A percentile compares a stretch with the other conserved stretches of the same genome.
Conservation (phyloP, 2,888 invertebrate genomes). For the Tiliacea citrago region DNA sequence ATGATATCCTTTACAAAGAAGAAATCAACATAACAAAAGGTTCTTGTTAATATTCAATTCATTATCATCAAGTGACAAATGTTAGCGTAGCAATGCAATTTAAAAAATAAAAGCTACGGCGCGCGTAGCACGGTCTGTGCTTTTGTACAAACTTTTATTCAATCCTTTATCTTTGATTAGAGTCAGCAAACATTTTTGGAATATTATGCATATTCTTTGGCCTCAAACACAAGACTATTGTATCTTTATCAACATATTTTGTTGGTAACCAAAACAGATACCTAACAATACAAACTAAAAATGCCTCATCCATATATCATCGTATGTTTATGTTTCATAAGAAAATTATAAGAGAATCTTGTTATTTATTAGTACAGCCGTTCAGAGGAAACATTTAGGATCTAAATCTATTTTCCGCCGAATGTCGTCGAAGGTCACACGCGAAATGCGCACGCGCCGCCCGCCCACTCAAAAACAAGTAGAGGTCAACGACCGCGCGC, state of each 20-base stretch:
- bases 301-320: constrained; percentile 3
- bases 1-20: constrained; percentile 1
- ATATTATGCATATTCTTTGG: neutral
- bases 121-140: constrained; percentile 3
- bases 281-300: constrained; percentile 18
- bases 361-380: constrained; percentile 52
- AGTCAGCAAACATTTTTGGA: neutral
- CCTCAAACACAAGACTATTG: neutral
- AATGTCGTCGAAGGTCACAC: constrained; percentile 83
- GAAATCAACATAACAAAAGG: neutral
- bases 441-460: constrained; percentile 76
- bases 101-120: constrained; percentile 22
- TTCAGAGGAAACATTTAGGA: constrained; percentile 49
- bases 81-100: constrained; percentile 13
- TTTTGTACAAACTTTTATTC: neutral
- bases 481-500: constrained; percentile 75
- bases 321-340: constrained; percentile 26
- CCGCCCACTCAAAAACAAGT: constrained; percentile 83
- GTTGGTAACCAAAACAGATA: neutral
- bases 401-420: constrained; percentile 75
- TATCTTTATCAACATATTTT: neutral
- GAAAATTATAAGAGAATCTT: constrained; percentile 30
- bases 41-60: neutral
- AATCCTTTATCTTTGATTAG: neutral
- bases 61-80: neutral